Evolutionary conservation across 2,797 vertebrate species (phyloP).

Genomic region (Liparis tanakae): DNA sequence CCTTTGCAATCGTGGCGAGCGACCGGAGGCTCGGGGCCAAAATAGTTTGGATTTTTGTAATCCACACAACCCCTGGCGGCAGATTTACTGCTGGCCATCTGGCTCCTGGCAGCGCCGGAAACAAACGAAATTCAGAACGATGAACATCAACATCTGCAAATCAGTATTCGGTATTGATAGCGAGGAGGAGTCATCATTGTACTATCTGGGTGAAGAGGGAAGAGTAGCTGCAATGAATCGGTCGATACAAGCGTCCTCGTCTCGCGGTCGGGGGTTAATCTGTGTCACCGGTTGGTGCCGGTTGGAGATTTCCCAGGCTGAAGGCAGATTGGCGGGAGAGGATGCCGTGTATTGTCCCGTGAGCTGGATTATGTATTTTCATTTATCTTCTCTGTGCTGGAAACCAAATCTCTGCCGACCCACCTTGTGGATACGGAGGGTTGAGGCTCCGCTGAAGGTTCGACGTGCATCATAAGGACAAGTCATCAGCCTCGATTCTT

Average conservation of each 20-base stretch:
- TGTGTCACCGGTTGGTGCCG: too few species aligned
- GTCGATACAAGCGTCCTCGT: too few species aligned
- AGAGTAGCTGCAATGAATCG: too few species aligned
- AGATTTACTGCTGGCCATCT: conserved; percentile 51
- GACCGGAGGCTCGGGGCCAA: conserved; percentile 35
- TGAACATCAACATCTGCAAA: conserved; percentile 7
- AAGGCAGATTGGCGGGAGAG: conserved; percentile 51
- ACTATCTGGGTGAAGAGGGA: neutral
- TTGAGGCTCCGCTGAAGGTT: conserved; percentile 2
- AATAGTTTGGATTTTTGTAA: conserved; percentile 48
- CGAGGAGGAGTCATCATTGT: neutral
- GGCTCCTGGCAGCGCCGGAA: conserved; percentile 16
- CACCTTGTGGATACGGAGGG: conserved; percentile 4
- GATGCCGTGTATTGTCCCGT: conserved; percentile 34
- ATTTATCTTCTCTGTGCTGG: conserved; percentile 48
- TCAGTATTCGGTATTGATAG: neutral
- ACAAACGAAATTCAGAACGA: conserved; percentile 7
- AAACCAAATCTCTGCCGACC: too few species aligned
- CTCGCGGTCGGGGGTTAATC: conserved; percentile 64
- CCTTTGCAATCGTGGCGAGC: conserved; percentile 47
- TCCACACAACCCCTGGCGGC: conserved; percentile 51
- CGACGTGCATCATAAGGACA: neutral
- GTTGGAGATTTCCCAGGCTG: conserved; percentile 29
- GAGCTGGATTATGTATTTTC: conserved; percentile 66
- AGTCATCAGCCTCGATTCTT: neutral